These are phyloP conservation scores for Heteropelma amictum DNA, from an alignment of 2,888 invertebrate genomes.

Conservation along the genomic window DNA sequence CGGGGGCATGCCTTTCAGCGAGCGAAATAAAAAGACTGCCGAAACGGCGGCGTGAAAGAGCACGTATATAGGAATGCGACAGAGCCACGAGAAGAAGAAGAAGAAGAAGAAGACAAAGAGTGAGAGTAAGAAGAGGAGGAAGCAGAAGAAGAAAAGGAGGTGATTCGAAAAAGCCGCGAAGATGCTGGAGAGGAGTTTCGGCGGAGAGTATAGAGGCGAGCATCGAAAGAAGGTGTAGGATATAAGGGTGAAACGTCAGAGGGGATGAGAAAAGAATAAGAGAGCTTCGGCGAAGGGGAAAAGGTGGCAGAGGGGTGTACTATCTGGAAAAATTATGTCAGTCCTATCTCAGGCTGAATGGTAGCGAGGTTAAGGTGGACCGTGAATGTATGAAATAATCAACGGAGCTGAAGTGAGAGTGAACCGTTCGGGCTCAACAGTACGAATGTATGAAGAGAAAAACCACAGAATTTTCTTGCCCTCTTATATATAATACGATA, in stretches of 20 bases:
- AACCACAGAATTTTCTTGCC: background rate
- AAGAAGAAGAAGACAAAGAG: constrained; percentile 2
- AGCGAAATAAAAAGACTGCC: constrained; percentile 57
- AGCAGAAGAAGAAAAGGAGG: constrained; percentile 3
- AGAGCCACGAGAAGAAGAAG: background rate
- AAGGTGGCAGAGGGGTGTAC: constrained; percentile 44
- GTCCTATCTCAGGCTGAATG: constrained; percentile 71
- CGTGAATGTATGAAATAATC: constrained; percentile 68
- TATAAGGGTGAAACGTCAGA: constrained; percentile 38
- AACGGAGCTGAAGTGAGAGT: constrained; percentile 68
- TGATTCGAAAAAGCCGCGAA: constrained; percentile 34
- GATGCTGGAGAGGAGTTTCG: constrained; percentile 27
- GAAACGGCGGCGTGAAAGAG: constrained; percentile 47
- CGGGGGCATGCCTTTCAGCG: constrained; percentile 64
- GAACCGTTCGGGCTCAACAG: constrained; percentile 59
- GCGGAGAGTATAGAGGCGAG: constrained; percentile 19
- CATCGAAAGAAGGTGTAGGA: constrained; percentile 30
- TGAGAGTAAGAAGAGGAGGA: too few species aligned
- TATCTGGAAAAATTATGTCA: constrained; percentile 75
- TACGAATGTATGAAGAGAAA: constrained; percentile 21
- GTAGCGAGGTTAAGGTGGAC: constrained; percentile 65
- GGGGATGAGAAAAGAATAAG: constrained; percentile 44
- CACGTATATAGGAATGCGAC: background rate
- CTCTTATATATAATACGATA: background rate
- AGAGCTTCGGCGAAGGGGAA: constrained; percentile 38